Evolutionary conservation across 2,888 invertebrate genomes (phyloP), one percentile per base, ranked within the genome.

Genomic region (Orthosia gracilis): DNA sequence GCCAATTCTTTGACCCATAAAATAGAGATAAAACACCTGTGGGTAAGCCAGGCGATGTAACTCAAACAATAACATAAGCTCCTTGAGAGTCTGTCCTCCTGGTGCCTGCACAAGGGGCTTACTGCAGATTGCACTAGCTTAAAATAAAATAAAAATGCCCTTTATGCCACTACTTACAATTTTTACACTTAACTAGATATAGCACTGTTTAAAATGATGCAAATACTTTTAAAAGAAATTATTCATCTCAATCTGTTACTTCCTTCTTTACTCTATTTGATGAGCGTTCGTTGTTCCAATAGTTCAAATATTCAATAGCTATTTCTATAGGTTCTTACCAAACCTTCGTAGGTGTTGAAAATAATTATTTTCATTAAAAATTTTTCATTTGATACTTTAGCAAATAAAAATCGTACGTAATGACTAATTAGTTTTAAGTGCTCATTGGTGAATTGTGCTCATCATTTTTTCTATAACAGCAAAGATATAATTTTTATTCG

Each of bases 41-140:
- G 15, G n/a, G 18, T 21, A 54, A 12, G 15, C 21, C 12, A n/a
- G 15, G 26, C n/a, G 49, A 55, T 47, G 18, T 23, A 15, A 15
- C 47, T 21, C 13, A n/a, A 17, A 47, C n/a, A 50, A 52, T 45
- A 63, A 40, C 17, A 50, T 69, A 78, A 69, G 31, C 78, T 69
- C 23, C 17, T 31, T 47, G 12, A 13, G 21, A 26, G 21, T 31
- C 12, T 57, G 62, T 23, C 13, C 1, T 18, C n/a, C 50, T 69
- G 45, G 54, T 55, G 26, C 21, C 54, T n/a, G 74, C 18, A 49
- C 77, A 23, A 49, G 7, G 9, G 17, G 54, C 23, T 68, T 55
- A 68, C 26, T 13, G 65, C 18, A 23, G 9, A 18, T 45, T n/a
- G n/a, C 58, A 40, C 9, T 40, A 9, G 40, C 40, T 40, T 40